These are phyloP conservation scores for Rhopalosiphum nymphaeae DNA, from an alignment of 2,888 invertebrate species.

Conservation along the genomic window DNA sequence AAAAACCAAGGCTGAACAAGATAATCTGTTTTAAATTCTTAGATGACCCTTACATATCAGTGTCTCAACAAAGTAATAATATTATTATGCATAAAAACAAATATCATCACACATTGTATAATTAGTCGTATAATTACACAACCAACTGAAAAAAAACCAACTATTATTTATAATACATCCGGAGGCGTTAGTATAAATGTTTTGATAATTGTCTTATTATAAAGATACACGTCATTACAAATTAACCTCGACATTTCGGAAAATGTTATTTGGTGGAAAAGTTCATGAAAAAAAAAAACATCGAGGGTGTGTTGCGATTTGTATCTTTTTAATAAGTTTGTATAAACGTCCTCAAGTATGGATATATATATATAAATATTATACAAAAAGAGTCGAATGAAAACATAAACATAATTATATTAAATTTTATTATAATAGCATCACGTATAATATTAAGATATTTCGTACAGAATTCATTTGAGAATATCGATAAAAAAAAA, in stretches of 20 bases:
- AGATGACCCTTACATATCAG: background rate
- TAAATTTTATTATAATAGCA: background rate
- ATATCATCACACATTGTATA: background rate
- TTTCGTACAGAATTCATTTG: background rate
- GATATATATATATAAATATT: background rate
- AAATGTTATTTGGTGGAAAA: background rate
- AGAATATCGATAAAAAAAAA: background rate
- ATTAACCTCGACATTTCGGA: slow-evolving; percentile 19
- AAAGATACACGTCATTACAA: background rate
- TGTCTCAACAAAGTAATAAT: background rate
- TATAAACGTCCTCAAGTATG: slow-evolving; percentile 32
- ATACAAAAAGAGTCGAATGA: background rate
- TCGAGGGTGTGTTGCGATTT: slow-evolving; percentile 28
- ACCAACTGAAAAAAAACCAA: background rate
- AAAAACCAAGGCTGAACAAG: background rate
- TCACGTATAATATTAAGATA: background rate
- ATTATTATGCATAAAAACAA: background rate
- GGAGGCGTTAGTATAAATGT: background rate
- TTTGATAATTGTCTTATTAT: background rate
- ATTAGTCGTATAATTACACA: slow-evolving; percentile 1
- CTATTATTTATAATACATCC: background rate
- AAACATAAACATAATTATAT: background rate
- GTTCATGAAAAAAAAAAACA: background rate
- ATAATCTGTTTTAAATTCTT: slow-evolving; percentile 1
- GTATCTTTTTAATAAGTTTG: slow-evolving; percentile 10